These are phyloP conservation scores for Acleris emargana DNA, from an alignment of 2,888 invertebrate genomes.

Conservation along the genomic window DNA sequence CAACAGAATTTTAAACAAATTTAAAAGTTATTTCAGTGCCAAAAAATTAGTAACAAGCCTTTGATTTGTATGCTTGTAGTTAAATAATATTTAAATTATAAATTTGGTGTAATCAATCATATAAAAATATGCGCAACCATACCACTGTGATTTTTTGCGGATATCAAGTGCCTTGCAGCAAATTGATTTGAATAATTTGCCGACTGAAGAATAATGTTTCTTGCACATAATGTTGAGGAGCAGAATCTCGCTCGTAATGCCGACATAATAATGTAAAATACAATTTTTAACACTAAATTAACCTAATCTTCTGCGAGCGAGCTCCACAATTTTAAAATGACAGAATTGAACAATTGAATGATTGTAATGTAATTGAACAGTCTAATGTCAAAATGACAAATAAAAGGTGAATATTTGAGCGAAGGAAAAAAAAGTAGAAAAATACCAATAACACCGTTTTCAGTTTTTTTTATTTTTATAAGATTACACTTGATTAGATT, in stretches of 20 bases:
- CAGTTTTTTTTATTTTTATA: too few species aligned
- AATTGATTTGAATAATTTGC: conserved; percentile 51
- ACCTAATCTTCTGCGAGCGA: conserved; percentile 5
- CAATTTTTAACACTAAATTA: conserved; percentile 5
- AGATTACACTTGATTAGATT: background rate
- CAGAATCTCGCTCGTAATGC: conserved; percentile 61
- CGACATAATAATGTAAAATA: conserved; percentile 54
- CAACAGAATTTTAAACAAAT: too few species aligned
- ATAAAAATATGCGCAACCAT: conserved; percentile 29
- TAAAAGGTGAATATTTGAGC: too few species aligned
- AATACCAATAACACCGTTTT: background rate
- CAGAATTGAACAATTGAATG: background rate
- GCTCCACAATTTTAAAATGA: conserved; percentile 17
- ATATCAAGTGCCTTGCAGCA: conserved; percentile 41
- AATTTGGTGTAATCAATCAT: background rate
- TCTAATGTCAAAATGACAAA: conserved; percentile 1
- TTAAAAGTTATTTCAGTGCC: too few species aligned
- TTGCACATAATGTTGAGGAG: conserved; percentile 50
- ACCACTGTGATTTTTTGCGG: conserved; percentile 44
- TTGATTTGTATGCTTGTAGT: too few species aligned
- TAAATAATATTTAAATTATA: background rate
- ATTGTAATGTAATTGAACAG: conserved; percentile 5
- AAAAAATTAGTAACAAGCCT: too few species aligned
- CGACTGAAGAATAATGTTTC: conserved; percentile 61
- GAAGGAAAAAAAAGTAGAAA: too few species aligned